Evolutionary conservation across 2,888 invertebrate species (phyloP).

Genomic region (Ceriagrion tenellum): DNA sequence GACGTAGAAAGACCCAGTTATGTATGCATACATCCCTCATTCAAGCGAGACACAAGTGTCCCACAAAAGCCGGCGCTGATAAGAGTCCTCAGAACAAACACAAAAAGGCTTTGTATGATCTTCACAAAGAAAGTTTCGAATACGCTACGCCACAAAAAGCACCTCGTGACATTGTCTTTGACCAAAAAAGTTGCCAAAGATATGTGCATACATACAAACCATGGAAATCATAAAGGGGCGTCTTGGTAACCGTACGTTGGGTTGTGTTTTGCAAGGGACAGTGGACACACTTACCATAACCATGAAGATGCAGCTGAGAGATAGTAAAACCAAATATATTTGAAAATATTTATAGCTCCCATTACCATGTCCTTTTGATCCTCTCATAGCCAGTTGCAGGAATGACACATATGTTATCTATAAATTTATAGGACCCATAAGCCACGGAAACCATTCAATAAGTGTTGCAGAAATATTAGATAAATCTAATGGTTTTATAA

Average conservation of each 20-base stretch:
- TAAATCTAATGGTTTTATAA: too few species aligned
- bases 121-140: neutral
- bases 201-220: neutral
- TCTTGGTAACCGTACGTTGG: neutral
- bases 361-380: too few species aligned
- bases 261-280: neutral
- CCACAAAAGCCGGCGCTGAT: neutral
- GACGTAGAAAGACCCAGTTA: neutral
- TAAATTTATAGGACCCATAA: too few species aligned
- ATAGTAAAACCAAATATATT: too few species aligned
- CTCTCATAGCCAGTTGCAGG: too few species aligned
- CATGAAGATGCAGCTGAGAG: too few species aligned
- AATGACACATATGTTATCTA: too few species aligned
- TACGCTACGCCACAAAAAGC: neutral
- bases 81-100: neutral
- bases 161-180: neutral
- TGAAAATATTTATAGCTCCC: too few species aligned
- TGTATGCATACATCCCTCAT: neutral
- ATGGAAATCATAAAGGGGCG: neutral
- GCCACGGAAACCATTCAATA: too few species aligned
- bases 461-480: too few species aligned
- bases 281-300: too few species aligned
- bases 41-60: neutral
- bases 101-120: neutral
- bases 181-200: neutral